Conservation (phyloP, 1,140 invertebrate genomes). For the Musca domestica region DNA sequence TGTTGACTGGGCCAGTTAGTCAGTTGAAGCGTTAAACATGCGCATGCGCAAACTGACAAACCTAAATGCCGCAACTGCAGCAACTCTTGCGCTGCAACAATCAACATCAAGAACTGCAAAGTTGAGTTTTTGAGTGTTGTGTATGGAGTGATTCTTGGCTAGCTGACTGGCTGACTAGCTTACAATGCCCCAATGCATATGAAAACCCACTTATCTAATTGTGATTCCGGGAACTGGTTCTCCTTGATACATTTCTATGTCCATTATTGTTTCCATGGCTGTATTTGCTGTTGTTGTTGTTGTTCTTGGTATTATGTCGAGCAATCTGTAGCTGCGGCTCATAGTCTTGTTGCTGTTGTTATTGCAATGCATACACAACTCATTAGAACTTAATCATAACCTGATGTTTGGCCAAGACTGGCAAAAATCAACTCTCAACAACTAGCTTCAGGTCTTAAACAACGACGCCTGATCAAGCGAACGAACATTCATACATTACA, state of each 20-base stretch:
- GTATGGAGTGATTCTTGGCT: no score
- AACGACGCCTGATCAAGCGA: neutral
- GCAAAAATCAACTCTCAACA: neutral
- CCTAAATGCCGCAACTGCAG: neutral
- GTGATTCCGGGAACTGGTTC: conserved; percentile 23
- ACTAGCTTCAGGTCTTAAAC: neutral
- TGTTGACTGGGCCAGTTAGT: no score
- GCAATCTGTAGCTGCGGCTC: neutral
- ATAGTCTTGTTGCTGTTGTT: neutral
- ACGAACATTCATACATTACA: no score
- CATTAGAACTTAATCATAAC: conserved; percentile 24
- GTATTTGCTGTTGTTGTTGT: neutral
- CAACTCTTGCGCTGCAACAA: no score
- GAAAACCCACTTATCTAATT: conserved; percentile 24
- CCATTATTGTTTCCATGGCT: neutral
- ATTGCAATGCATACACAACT: conserved; percentile 12
- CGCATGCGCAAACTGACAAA: neutral
- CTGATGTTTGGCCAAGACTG: neutral
- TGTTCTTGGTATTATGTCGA: neutral
- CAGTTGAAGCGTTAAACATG: no score
- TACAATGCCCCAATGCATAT: no score
- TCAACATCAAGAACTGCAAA: no score
- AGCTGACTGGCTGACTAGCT: no score
- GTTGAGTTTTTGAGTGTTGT: no score
- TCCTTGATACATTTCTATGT: conserved; percentile 23